Evolutionary conservation across 2,113 vertebrate genomes (phyloP).

Genomic region (Heptranchias perlo): DNA sequence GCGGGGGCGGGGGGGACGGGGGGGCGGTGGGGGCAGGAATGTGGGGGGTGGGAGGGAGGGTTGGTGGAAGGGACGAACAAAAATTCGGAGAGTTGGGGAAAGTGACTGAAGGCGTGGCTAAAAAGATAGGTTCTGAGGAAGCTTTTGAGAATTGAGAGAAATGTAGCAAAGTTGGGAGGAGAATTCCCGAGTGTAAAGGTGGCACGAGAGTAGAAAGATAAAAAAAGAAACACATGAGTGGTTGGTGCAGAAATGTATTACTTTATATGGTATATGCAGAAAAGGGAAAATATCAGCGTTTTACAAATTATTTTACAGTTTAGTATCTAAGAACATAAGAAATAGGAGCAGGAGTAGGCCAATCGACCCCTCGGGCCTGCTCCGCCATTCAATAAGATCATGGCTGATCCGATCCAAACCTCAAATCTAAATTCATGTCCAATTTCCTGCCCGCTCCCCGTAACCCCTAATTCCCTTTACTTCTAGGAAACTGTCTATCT

Average conservation of each 20-base stretch:
- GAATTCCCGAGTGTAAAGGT: neutral
- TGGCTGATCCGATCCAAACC: too few species aligned
- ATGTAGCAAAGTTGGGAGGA: neutral
- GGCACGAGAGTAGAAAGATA: neutral
- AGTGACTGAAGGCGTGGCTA: neutral
- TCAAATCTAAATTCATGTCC: too few species aligned
- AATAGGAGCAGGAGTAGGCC: too few species aligned
- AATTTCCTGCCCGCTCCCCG: too few species aligned
- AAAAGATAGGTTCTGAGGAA: neutral
- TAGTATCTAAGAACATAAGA: too few species aligned
- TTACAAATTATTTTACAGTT: neutral
- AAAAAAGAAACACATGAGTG: neutral
- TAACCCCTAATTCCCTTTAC: too few species aligned
- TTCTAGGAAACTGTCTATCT: too few species aligned
- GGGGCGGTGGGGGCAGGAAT: too few species aligned
- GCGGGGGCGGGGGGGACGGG: too few species aligned
- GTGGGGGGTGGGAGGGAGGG: too few species aligned
- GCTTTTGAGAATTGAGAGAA: neutral
- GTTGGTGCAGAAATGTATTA: neutral
- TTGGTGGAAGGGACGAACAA: neutral
- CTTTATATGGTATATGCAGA: neutral
- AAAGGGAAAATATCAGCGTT: neutral
- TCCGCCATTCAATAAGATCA: too few species aligned
- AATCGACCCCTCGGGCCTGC: too few species aligned
- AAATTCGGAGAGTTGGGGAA: neutral